Percentiles rank a stretch among this genome's conserved stretches.
phyloP scores from a whole-genome alignment of 2,888 invertebrate genomes.

The Troides helena region DNA sequence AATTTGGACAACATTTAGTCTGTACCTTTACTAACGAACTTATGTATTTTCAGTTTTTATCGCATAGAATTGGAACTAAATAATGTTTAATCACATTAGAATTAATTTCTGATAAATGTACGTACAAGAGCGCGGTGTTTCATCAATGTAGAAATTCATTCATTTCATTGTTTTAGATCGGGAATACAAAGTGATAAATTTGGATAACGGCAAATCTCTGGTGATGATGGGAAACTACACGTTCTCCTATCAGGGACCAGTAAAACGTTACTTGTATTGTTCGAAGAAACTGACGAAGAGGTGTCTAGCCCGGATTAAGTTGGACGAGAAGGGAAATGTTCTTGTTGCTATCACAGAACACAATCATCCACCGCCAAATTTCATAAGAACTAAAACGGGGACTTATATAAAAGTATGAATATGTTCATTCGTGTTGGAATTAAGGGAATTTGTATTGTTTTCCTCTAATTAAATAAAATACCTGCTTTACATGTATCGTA shows the following conservation, averaged over 20 bases:
- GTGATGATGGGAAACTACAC: constrained; percentile 36
- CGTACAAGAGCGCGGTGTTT: too few species aligned
- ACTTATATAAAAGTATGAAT: constrained; percentile 10
- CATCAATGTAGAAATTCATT: too few species aligned
- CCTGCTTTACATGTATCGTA: too few species aligned
- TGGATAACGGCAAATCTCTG: constrained; percentile 22
- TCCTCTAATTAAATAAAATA: too few species aligned
- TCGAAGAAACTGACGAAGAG: constrained; percentile 29
- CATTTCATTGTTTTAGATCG: constrained; percentile 11
- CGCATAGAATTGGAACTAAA: too few species aligned
- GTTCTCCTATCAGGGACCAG: constrained; percentile 37
- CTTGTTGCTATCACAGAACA: constrained; percentile 35
- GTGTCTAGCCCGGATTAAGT: constrained; percentile 35
- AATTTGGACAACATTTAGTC: too few species aligned
- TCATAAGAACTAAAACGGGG: constrained; percentile 15
- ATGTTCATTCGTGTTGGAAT: too few species aligned
- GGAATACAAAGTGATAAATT: constrained; percentile 18
- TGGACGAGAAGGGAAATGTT: constrained; percentile 32
- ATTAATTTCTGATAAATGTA: too few species aligned
- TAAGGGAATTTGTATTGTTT: too few species aligned
- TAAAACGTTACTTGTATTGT: constrained; percentile 33
- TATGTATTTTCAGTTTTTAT: too few species aligned
- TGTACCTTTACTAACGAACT: too few species aligned
- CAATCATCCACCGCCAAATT: constrained; percentile 42
- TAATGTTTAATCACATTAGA: too few species aligned